Conservation (phyloP, 2,113 vertebrate genomes). For the Epinephelus cyanopodus region DNA sequence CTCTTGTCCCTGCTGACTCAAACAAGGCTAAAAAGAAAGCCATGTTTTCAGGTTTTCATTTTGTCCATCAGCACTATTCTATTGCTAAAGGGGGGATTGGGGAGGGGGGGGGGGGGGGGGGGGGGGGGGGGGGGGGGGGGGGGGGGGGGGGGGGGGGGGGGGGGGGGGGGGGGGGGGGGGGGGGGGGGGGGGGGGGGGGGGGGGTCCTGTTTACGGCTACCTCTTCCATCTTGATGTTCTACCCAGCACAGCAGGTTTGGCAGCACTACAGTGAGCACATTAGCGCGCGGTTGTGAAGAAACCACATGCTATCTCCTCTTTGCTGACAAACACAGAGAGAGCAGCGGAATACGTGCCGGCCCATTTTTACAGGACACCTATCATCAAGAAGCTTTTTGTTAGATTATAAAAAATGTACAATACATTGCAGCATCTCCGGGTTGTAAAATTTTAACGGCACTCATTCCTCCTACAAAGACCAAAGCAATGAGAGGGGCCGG, state of each 20-base stretch:
- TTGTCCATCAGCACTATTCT: constrained; percentile 76
- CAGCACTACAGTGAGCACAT: constrained; percentile 67
- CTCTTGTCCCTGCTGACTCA: constrained; percentile 74
- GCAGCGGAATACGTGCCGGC: constrained; percentile 30
- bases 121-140: constrained; percentile 9
- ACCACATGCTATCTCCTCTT: constrained; percentile 64
- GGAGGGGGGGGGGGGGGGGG: background rate
- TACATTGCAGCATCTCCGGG: constrained; percentile 49
- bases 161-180: background rate
- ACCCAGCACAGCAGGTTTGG: constrained; percentile 67
- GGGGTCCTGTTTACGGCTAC: constrained; percentile 59
- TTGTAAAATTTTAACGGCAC: constrained; percentile 68
- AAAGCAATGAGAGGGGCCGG: constrained; percentile 27
- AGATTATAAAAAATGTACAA: constrained; percentile 69
- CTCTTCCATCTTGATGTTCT: constrained; percentile 77
- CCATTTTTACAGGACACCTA: constrained; percentile 65
- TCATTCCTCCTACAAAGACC: constrained; percentile 51
- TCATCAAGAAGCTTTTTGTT: constrained; percentile 67
- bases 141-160: background rate
- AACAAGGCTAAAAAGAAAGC: constrained; percentile 64
- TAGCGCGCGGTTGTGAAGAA: constrained; percentile 58
- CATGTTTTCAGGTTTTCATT: constrained; percentile 69
- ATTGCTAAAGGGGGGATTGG: background rate
- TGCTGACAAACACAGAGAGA: constrained; percentile 58
- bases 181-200: background rate